Conservation (phyloP, 2,888 invertebrate genomes). For the Leptarthrus brevirostris region DNA sequence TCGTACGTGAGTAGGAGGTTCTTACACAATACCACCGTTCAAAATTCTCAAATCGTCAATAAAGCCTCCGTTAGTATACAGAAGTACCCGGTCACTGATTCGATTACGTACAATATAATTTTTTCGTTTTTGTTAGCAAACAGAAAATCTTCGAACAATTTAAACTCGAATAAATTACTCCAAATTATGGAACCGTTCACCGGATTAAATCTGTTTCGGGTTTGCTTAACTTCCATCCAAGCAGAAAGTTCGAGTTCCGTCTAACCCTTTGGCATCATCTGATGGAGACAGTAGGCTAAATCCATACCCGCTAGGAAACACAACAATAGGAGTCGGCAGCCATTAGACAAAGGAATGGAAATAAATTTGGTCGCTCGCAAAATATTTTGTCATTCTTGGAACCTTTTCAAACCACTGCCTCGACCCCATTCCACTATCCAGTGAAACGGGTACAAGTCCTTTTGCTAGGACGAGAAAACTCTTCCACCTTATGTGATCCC, state of each 20-base stretch:
- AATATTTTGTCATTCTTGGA: constrained; percentile 41
- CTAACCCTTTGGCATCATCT: constrained; percentile 5
- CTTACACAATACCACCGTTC: no score
- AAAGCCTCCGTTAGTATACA: no score
- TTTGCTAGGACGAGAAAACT: neutral
- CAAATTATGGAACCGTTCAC: constrained; percentile 27
- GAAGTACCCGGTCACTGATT: no score
- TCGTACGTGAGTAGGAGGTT: no score
- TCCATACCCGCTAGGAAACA: constrained; percentile 13
- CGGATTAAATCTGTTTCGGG: constrained; percentile 34
- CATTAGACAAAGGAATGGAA: constrained; percentile 42
- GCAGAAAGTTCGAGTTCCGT: constrained; percentile 30
- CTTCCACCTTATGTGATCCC: constrained; percentile 24
- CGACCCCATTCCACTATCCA: neutral
- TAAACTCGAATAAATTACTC: constrained; percentile 31
- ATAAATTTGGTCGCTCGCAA: constrained; percentile 29
- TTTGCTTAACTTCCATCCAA: constrained; percentile 6
- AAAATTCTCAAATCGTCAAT: no score
- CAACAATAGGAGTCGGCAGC: constrained; percentile 28
- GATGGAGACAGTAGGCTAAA: neutral
- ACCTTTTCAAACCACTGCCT: constrained; percentile 25
- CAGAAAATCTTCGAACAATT: neutral
- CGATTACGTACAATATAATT: no score
- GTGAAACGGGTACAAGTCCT: neutral
- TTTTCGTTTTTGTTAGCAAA: constrained; percentile 1